phyloP scores from a whole-genome alignment of 2,113 vertebrate species.

The Climacteris rufus region DNA sequence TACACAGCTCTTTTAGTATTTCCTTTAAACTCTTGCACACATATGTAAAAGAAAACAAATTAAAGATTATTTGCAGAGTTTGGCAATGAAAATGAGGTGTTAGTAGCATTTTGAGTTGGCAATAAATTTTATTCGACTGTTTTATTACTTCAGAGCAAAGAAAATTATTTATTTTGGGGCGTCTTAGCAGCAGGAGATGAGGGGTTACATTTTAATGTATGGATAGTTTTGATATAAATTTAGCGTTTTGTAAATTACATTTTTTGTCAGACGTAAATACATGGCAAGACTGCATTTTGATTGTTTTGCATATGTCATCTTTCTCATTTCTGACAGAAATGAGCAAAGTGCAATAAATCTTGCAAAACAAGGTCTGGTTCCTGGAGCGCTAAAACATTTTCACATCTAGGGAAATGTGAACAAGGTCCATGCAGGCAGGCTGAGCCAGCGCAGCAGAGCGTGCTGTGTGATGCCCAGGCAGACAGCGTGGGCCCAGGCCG shows the following conservation, averaged over 20 bases:
- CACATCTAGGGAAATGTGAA: neutral
- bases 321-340: neutral
- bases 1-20: neutral
- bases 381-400: neutral
- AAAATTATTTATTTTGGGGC: neutral
- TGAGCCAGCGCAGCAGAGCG: neutral
- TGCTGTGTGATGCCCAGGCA: neutral
- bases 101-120: slow-evolving; percentile 34
- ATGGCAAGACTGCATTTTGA: neutral
- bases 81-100: slow-evolving; percentile 45
- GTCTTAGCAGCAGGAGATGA: neutral
- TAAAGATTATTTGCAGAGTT: slow-evolving; percentile 42
- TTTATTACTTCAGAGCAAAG: slow-evolving; percentile 21
- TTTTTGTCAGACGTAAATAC: neutral
- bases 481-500: neutral
- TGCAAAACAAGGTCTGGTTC: neutral
- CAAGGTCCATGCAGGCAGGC: neutral
- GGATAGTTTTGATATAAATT: neutral
- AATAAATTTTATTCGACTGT: slow-evolving; percentile 31
- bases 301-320: neutral
- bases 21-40: slow-evolving; percentile 23
- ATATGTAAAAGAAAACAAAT: slow-evolving; percentile 49
- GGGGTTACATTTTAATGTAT: neutral
- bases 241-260: neutral
- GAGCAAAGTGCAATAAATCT: neutral